Evolutionary conservation across 2,797 vertebrate species (phyloP).

Genomic region (Cetoscarus ocellatus): DNA sequence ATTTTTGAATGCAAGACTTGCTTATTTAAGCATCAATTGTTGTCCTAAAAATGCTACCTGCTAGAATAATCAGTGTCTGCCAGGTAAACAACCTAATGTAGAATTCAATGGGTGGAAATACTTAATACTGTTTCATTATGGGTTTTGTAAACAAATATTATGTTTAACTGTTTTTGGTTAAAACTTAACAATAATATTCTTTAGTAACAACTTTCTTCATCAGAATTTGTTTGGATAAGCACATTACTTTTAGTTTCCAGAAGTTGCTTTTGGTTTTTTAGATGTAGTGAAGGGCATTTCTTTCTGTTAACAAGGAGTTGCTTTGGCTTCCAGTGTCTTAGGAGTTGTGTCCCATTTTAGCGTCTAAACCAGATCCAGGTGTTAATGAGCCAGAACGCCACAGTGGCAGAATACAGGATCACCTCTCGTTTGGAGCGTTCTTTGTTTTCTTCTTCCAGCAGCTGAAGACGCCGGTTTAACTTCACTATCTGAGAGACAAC

Average conservation of each 20-base stretch:
- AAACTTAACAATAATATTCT: too few relatives aligned
- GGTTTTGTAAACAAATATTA: slow-evolving; percentile 11
- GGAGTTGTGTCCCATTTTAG: slow-evolving; percentile 71
- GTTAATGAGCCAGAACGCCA: slow-evolving; percentile 97
- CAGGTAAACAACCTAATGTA: too few relatives aligned
- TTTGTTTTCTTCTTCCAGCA: slow-evolving; percentile 97
- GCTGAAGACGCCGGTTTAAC: slow-evolving; percentile 94
- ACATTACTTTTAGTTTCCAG: neutral
- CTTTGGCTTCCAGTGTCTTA: slow-evolving; percentile 58
- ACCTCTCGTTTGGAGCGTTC: slow-evolving; percentile 94
- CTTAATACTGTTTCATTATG: neutral
- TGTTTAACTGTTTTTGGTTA: neutral
- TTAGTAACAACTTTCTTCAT: too few relatives aligned
- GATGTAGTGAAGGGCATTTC: neutral
- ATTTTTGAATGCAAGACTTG: slow-evolving; percentile 7
- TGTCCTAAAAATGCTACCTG: neutral
- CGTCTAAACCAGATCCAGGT: slow-evolving; percentile 98
- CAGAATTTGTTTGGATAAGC: neutral
- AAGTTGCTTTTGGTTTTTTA: slow-evolving; percentile 4
- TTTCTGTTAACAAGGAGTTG: slow-evolving; percentile 51
- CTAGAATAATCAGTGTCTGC: neutral
- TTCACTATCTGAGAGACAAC: slow-evolving; percentile 91
- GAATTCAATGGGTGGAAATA: neutral
- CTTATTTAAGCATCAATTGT: neutral
- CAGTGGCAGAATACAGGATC: slow-evolving; percentile 95